These are phyloP conservation scores for Heliocidaris tuberculata DNA, from an alignment of 35 echinoderm and acorn worm genomes.

Conservation along the genomic window DNA sequence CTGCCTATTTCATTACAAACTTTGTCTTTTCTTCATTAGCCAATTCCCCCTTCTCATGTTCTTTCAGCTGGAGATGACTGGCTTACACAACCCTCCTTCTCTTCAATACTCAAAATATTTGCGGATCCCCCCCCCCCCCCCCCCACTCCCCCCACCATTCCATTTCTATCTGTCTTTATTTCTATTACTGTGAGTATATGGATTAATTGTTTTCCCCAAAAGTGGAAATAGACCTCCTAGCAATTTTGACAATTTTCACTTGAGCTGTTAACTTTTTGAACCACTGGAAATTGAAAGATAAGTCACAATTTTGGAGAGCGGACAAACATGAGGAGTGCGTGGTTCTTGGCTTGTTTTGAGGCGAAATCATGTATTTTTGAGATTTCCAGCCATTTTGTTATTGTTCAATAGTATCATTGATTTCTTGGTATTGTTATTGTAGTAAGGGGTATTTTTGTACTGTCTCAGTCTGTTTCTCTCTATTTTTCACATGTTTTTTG, in stretches of 20 bases:
- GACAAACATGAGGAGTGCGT: not conserved
- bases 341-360: not conserved
- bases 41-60: not conserved
- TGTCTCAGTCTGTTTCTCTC: not conserved
- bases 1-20: constrained; percentile 40
- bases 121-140: not conserved
- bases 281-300: not conserved
- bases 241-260: constrained; percentile 14
- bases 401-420: not conserved
- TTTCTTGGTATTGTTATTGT: not conserved
- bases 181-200: not conserved
- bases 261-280: not conserved
- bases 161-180: not conserved
- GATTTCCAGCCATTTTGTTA: not conserved
- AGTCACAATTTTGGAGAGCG: not conserved
- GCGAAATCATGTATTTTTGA: not conserved
- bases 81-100: not conserved
- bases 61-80: not conserved
- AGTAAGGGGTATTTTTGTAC: not conserved
- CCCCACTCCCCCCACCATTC: not conserved
- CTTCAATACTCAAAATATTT: not conserved
- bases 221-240: constrained; percentile 6
- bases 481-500: not conserved
- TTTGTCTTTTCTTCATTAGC: constrained; percentile 16
- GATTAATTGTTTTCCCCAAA: constrained; percentile 6